A percentile compares a stretch with the other conserved stretches of the same genome.
Conservation (phyloP, 64 coral and sea anemone species). For the Stylophora pistillata region DNA sequence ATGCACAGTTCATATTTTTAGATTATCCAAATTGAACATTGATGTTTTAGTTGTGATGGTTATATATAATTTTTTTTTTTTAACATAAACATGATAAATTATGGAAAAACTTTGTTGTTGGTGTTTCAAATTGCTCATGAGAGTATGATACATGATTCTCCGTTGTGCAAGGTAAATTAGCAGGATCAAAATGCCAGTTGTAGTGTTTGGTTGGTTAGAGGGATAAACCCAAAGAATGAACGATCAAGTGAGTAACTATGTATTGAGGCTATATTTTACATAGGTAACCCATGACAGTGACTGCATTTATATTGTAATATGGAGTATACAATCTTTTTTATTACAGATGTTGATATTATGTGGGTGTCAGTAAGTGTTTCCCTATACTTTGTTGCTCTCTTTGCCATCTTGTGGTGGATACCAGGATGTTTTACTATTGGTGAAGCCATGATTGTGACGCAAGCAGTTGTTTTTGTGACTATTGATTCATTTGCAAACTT, state of each 20-base stretch:
- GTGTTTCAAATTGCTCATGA: too few relatives aligned
- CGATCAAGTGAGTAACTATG: too few relatives aligned
- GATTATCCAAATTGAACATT: background rate
- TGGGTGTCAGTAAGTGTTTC: conserved; percentile 27
- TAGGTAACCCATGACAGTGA: background rate
- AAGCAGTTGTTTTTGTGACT: conserved; percentile 45
- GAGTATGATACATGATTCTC: too few relatives aligned
- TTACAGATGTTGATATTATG: conserved; percentile 46
- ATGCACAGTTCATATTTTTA: background rate
- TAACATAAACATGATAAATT: too few relatives aligned
- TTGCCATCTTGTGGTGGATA: conserved; percentile 40
- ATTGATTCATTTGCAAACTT: conserved; percentile 65
- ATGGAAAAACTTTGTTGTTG: too few relatives aligned
- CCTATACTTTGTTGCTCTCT: conserved; percentile 43
- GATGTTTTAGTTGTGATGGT: too few relatives aligned
- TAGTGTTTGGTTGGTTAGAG: too few relatives aligned
- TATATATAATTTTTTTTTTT: too few relatives aligned
- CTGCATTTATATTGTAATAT: background rate
- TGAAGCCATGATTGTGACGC: conserved; percentile 57
- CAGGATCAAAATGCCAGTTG: too few relatives aligned
- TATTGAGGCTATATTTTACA: background rate
- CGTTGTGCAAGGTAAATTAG: too few relatives aligned
- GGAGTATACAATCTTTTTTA: background rate
- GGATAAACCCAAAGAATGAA: too few relatives aligned
- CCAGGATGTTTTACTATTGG: conserved; percentile 64